Conservation (phyloP, 2,113 vertebrate genomes). For the Miniopterus natalensis region DNA sequence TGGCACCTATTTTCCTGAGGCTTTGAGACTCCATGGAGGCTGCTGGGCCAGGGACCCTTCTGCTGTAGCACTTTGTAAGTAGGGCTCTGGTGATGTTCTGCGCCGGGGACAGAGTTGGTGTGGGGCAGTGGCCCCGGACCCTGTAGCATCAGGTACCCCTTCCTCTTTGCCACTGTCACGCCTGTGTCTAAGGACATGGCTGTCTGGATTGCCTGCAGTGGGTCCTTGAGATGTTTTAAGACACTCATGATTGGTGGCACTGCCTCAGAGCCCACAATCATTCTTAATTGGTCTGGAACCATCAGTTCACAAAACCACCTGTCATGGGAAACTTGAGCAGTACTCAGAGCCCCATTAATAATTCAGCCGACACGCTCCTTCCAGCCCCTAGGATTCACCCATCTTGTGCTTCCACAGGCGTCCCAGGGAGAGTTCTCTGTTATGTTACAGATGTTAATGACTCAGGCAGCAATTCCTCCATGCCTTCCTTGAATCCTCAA, state of each 20-base stretch:
- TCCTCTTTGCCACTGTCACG: background rate
- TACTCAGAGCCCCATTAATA: slow-evolving; percentile 70
- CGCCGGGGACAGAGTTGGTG: background rate
- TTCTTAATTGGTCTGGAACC: slow-evolving; percentile 68
- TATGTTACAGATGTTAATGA: slow-evolving; percentile 23
- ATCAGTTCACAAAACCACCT: slow-evolving; percentile 54
- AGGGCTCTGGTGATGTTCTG: background rate
- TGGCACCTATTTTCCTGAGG: background rate
- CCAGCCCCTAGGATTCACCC: background rate
- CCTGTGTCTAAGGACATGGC: background rate
- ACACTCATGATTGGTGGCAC: background rate
- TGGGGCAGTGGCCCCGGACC: background rate
- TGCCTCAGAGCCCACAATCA: background rate
- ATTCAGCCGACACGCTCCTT: slow-evolving; percentile 56
- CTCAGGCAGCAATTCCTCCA: background rate
- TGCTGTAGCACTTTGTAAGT: background rate
- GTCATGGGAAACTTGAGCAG: slow-evolving; percentile 66
- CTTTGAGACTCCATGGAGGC: accelerated
- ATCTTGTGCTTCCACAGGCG: slow-evolving; percentile 48
- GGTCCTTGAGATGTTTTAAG: background rate
- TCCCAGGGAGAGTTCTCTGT: background rate
- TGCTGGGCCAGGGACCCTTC: background rate
- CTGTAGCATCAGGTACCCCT: background rate
- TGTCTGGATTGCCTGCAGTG: background rate
- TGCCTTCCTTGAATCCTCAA: background rate